Conservation (phyloP, 2,113 vertebrate genomes). For the Heteronetta atricapilla region DNA sequence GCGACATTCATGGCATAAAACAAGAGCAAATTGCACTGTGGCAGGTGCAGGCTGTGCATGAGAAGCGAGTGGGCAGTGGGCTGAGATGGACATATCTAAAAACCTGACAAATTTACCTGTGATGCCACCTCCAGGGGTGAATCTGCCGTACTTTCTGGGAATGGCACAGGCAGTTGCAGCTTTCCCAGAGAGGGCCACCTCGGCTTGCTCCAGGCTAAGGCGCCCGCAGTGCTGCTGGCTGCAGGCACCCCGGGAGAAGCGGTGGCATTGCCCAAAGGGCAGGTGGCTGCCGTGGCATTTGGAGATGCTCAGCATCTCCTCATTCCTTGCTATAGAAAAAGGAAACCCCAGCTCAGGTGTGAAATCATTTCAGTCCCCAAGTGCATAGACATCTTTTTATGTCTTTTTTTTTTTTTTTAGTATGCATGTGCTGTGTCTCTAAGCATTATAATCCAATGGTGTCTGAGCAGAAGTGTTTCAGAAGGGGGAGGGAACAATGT, state of each 20-base stretch:
- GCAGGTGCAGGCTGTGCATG: background rate
- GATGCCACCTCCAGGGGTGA: background rate
- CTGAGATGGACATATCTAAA: background rate
- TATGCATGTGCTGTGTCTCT: background rate
- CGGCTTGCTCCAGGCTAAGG: background rate
- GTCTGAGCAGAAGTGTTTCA: background rate
- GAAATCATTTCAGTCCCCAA: background rate
- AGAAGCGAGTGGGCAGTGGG: background rate
- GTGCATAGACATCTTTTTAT: background rate
- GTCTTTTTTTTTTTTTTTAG: background rate
- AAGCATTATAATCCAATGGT: background rate
- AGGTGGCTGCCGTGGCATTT: background rate
- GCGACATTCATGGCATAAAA: background rate
- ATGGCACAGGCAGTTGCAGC: background rate
- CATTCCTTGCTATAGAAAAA: background rate
- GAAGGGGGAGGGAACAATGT: background rate
- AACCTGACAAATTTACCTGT: background rate
- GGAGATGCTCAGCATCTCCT: background rate
- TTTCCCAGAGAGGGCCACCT: rapidly evolving
- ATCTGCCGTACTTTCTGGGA: background rate
- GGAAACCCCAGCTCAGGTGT: background rate
- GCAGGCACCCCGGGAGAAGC: background rate
- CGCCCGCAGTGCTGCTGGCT: background rate
- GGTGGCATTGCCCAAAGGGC: background rate
- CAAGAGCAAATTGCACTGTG: background rate